These are phyloP conservation scores for Thunnus thynnus DNA, from an alignment of 2,113 vertebrate genomes.

Conservation along the genomic window DNA sequence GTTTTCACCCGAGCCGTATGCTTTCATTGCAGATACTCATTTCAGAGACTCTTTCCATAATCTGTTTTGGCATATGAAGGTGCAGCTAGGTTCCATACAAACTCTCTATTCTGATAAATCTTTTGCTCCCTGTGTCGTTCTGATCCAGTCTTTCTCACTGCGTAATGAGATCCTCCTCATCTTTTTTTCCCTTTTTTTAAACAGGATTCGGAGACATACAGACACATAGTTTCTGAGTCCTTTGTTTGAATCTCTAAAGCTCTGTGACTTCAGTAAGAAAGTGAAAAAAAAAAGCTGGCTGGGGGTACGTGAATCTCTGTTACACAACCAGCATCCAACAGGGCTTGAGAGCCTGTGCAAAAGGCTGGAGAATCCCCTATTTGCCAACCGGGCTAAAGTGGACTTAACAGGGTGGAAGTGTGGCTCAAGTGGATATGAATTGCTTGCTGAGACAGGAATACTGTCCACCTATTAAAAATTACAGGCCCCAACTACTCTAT, in stretches of 20 bases:
- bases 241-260: conserved; percentile 63
- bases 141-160: conserved; percentile 29
- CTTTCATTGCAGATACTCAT: conserved; percentile 21
- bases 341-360: conserved; percentile 36
- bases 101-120: conserved; percentile 35
- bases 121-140: conserved; percentile 26
- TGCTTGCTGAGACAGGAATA: conserved; percentile 54
- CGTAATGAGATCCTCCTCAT: conserved; percentile 52
- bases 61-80: neutral
- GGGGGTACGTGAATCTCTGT: conserved; percentile 43
- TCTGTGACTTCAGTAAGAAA: conserved; percentile 47
- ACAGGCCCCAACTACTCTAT: neutral
- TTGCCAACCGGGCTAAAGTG: conserved; percentile 67
- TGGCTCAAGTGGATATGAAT: conserved; percentile 64
- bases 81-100: conserved; percentile 29
- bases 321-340: conserved; percentile 66
- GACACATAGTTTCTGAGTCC: conserved; percentile 41
- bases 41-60: conserved; percentile 44
- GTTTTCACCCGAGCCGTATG: conserved; percentile 8
- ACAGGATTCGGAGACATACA: conserved; percentile 53
- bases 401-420: conserved; percentile 64
- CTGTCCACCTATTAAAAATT: conserved; percentile 49
- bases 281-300: conserved; percentile 45
- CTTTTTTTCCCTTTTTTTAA: conserved; percentile 7
- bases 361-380: conserved; percentile 62